phyloP scores from a whole-genome alignment of 2,113 vertebrate genomes.

The Periophthalmus modestus region DNA sequence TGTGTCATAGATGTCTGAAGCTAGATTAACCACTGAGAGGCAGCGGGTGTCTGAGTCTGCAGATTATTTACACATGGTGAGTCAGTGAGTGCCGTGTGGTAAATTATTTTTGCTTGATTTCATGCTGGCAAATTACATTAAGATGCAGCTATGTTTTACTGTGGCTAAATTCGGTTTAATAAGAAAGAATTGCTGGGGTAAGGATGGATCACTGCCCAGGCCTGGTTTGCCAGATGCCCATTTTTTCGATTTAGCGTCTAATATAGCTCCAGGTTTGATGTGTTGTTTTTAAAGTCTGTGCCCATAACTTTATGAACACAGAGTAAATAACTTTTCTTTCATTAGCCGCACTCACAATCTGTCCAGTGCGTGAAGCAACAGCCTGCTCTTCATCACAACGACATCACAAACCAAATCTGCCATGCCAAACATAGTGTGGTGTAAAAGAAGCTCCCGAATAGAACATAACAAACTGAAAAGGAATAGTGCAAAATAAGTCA shows the following conservation, averaged over 20 bases:
- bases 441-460: background rate
- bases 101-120: slow-evolving; percentile 72
- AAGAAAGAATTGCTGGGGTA: slow-evolving; percentile 34
- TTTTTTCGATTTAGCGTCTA: slow-evolving; percentile 44
- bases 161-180: slow-evolving; percentile 46
- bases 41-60: slow-evolving; percentile 42
- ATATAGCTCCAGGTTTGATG: slow-evolving; percentile 41
- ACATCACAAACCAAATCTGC: background rate
- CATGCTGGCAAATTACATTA: slow-evolving; percentile 71
- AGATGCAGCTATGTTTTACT: slow-evolving; percentile 36
- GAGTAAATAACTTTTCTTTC: slow-evolving; percentile 15
- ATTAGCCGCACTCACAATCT: background rate
- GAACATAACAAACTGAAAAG: background rate
- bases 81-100: slow-evolving; percentile 44
- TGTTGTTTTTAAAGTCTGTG: slow-evolving; percentile 23
- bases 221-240: slow-evolving; percentile 37
- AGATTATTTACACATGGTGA: slow-evolving; percentile 63
- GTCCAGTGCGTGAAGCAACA: slow-evolving; percentile 12
- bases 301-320: slow-evolving; percentile 13
- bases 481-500: background rate
- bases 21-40: slow-evolving; percentile 54
- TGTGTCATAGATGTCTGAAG: slow-evolving; percentile 50
- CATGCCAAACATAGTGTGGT: background rate
- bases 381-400: background rate
- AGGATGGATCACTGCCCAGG: slow-evolving; percentile 45